phyloP scores from a whole-genome alignment of 2,797 vertebrate genomes.

The Sebastes minor region DNA sequence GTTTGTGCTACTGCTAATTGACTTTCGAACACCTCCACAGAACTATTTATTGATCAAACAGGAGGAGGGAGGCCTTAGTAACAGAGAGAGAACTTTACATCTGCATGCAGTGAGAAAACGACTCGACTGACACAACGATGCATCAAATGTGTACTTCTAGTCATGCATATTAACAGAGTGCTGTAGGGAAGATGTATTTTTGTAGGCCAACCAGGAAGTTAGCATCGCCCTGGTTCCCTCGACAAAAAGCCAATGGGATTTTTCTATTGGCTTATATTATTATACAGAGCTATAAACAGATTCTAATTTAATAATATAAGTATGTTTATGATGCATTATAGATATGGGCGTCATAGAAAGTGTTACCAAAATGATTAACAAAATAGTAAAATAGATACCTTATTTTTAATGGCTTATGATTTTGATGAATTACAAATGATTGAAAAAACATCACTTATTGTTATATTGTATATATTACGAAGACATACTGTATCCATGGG shows the following conservation, averaged over 20 bases:
- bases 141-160: background rate
- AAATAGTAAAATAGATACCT: background rate
- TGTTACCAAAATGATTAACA: too few species aligned
- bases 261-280: background rate
- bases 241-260: too few species aligned
- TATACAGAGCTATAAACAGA: background rate
- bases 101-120: constrained; percentile 1
- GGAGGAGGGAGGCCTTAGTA: constrained; percentile 49
- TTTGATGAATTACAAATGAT: background rate
- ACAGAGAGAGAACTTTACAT: constrained; percentile 5
- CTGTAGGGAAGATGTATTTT: too few species aligned
- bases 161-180: background rate
- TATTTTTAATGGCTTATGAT: background rate
- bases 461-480: background rate
- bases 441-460: background rate
- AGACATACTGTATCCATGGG: background rate
- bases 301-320: too few species aligned
- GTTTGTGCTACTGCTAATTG: constrained; percentile 53
- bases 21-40: constrained; percentile 65
- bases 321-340: background rate
- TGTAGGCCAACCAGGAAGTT: too few species aligned
- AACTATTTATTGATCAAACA: constrained; percentile 73
- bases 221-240: too few species aligned
- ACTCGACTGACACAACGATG: background rate
- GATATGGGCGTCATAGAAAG: too few species aligned